A percentile compares a stretch with the other conserved stretches of the same genome.
phyloP scores from a whole-genome alignment of 2,888 invertebrate species.

The Oscheius myriophilus region DNA sequence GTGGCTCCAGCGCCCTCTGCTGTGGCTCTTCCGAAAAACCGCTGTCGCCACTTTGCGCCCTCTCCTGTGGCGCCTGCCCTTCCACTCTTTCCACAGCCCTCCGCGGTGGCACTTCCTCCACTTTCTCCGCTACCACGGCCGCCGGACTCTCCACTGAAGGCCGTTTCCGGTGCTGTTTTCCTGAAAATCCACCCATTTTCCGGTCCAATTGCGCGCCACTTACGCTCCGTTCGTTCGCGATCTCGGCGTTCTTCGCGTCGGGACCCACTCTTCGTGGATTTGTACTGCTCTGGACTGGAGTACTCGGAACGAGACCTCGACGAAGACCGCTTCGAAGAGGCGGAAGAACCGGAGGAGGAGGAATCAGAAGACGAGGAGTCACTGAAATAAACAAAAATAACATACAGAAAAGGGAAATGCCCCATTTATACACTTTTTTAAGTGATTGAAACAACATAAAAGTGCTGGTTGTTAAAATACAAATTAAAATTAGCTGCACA shows the following conservation, averaged over 20 bases:
- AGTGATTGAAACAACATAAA: too few relatives aligned
- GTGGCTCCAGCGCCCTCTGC: constrained; percentile 19
- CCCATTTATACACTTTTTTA: too few relatives aligned
- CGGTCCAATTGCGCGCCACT: too few relatives aligned
- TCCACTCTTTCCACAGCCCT: constrained; percentile 3
- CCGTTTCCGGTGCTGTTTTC: too few relatives aligned
- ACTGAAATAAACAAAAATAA: too few relatives aligned
- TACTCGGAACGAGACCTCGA: background rate
- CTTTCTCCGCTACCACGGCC: background rate
- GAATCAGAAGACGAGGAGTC: too few relatives aligned
- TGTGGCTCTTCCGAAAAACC: constrained; percentile 16
- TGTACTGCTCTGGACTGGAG: constrained; percentile 1
- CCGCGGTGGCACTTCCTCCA: background rate
- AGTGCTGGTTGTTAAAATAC: too few relatives aligned
- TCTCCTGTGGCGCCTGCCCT: constrained; percentile 7
- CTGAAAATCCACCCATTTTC: too few relatives aligned
- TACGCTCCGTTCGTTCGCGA: background rate
- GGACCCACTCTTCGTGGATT: background rate
- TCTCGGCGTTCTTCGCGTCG: constrained; percentile 1
- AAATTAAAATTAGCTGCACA: too few relatives aligned
- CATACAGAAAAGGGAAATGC: too few relatives aligned
- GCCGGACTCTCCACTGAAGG: too few relatives aligned
- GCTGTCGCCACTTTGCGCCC: constrained; percentile 28
- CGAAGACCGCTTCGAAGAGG: background rate
- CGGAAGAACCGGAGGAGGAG: too few relatives aligned